Conservation (phyloP, 2,113 vertebrate genomes). For the Myxocyprinus asiaticus region DNA sequence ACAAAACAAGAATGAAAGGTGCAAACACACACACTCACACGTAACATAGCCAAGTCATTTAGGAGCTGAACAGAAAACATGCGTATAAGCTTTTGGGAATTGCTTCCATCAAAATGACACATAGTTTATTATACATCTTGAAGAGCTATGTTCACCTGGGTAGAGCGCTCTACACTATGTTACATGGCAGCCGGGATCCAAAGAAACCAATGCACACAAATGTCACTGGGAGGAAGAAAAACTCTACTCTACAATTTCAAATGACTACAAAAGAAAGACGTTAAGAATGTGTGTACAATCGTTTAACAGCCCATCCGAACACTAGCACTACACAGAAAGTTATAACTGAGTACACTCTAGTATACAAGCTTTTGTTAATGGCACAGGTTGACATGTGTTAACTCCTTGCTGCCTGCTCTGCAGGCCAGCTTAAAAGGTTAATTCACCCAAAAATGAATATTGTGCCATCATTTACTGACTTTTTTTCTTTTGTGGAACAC, state of each 20-base stretch:
- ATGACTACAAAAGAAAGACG: slow-evolving; percentile 58
- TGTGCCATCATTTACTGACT: too few relatives aligned
- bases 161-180: slow-evolving; percentile 51
- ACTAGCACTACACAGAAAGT: slow-evolving; percentile 67
- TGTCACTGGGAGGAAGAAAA: slow-evolving; percentile 61
- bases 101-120: slow-evolving; percentile 67
- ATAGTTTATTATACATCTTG: slow-evolving; percentile 74
- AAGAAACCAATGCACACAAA: slow-evolving; percentile 49
- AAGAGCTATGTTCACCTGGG: slow-evolving; percentile 65
- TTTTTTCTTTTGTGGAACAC: too few relatives aligned
- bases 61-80: slow-evolving; percentile 65
- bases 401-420: slow-evolving; percentile 75
- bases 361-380: slow-evolving; percentile 63
- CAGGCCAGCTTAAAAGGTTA: slow-evolving; percentile 67
- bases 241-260: slow-evolving; percentile 51
- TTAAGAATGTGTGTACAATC: slow-evolving; percentile 51
- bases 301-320: slow-evolving; percentile 59
- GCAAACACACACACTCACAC: slow-evolving; percentile 31
- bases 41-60: slow-evolving; percentile 58
- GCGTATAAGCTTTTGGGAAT: slow-evolving; percentile 72
- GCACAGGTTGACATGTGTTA: slow-evolving; percentile 60
- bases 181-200: slow-evolving; percentile 54
- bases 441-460: slow-evolving; percentile 25
- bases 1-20: slow-evolving; percentile 48
- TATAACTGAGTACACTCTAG: slow-evolving; percentile 69